Conservation (phyloP, 1,140 invertebrate genomes). For the Ylistrum balloti region DNA sequence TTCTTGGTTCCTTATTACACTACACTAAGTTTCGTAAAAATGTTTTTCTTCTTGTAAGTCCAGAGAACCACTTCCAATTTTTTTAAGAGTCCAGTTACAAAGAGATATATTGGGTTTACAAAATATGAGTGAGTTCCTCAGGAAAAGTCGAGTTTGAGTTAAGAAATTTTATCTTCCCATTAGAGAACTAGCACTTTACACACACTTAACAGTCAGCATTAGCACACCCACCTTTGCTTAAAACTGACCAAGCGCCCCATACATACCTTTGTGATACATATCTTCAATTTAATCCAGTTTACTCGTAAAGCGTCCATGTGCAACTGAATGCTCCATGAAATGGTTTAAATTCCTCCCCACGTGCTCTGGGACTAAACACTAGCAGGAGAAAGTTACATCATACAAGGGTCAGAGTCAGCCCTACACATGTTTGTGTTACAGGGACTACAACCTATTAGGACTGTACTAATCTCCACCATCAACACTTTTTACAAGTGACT, state of each 20-base stretch:
- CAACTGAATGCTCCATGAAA: neutral
- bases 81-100: too few relatives aligned
- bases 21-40: too few relatives aligned
- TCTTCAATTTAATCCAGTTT: slow-evolving; percentile 11
- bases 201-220: neutral
- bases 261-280: slow-evolving; percentile 15
- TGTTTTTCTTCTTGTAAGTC: too few relatives aligned
- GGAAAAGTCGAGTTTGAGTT: too few relatives aligned
- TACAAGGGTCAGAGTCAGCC: neutral
- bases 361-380: neutral
- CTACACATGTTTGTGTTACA: slow-evolving; percentile 3
- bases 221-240: too few relatives aligned
- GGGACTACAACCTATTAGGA: neutral
- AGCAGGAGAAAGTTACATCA: slow-evolving; percentile 5
- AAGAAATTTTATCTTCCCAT: neutral
- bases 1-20: too few relatives aligned
- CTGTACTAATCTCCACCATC: slow-evolving; percentile 8
- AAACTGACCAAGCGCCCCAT: neutral
- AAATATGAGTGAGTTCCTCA: too few relatives aligned
- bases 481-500: slow-evolving; percentile 39
- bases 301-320: neutral
- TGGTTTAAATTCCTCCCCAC: slow-evolving; percentile 31
- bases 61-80: too few relatives aligned
- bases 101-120: too few relatives aligned
- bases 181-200: neutral